Evolutionary conservation across 2,888 invertebrate genomes (phyloP), one percentile per base, ranked within the genome.

Genomic region (Ophion ellenae): DNA sequence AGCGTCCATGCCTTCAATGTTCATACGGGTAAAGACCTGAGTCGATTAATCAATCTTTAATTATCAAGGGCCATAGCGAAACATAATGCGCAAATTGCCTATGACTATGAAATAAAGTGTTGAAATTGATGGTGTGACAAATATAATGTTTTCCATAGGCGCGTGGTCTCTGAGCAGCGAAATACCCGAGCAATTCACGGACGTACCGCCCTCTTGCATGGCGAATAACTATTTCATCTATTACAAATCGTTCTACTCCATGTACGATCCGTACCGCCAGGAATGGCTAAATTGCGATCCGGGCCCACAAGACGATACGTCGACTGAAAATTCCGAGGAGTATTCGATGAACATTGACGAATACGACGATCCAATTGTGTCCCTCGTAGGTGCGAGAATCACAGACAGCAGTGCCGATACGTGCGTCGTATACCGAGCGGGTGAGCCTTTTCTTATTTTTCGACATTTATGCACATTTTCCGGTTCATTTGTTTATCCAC

Each of bases 1-100:
- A 87, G 89, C 1, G 90, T 92, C 10, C 89, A 91, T 47, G 89
- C 91, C 17, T 88, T 91, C 2, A 81, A 93, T 80, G 81, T 93
- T 79, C 85, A 91, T 67, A 90, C 91, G 67, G 91, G 91, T 89
- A 67, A 83, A 57, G 53, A 53, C 17, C 14, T 2, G 4, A 17
- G 53, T 17, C 14, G 17, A 14, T 53, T 53, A 4, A 4, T 4
- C 53, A 53, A 53, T 53, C 14, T 53, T 53, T 0, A 17, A 53
- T 53, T 17, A 17, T 53, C 3, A 17, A 20, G 14, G 7, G 40
- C 5, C 40, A 40, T 7, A 40, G 7, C 40, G 40, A 40, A 40
- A 5, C 5, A 40, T 40, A 40, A 40, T 7, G 40, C 9, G 7
- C 40, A 40, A 40, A 40, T 0, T 7, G 40, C 40, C 9, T 40